Conservation (phyloP, 2,113 vertebrate genomes). For the western clawed frog (Xenopus tropicalis) region DNA sequence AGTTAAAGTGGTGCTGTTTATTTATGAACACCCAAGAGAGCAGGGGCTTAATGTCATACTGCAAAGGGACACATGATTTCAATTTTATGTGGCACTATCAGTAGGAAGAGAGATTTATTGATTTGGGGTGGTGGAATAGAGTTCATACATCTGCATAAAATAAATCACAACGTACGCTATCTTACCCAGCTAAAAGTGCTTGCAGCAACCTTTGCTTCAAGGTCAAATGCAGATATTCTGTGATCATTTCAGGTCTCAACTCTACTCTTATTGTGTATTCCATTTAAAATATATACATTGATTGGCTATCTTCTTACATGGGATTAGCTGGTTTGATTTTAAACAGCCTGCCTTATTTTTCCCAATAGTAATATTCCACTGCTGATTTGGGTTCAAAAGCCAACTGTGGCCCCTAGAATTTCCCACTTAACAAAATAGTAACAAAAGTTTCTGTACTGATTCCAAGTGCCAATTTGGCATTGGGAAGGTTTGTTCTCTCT, state of each 20-base stretch:
- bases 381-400: too few species aligned
- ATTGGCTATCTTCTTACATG: too few species aligned
- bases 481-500: too few species aligned
- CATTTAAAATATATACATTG: too few species aligned
- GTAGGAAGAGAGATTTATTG: constrained; percentile 30
- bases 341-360: too few species aligned
- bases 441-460: too few species aligned
- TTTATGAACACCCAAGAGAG: constrained; percentile 54
- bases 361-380: too few species aligned
- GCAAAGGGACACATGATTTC: constrained; percentile 27
- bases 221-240: constrained; percentile 29
- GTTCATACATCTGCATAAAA: constrained; percentile 19
- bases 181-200: not conserved
- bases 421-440: too few species aligned
- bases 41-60: constrained; percentile 49
- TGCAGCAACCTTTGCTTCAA: constrained; percentile 46
- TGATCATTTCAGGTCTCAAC: constrained; percentile 22
- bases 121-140: constrained; percentile 22
- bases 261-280: too few species aligned
- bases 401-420: too few species aligned
- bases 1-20: constrained; percentile 67
- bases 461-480: too few species aligned
- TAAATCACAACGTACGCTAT: constrained; percentile 32
- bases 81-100: constrained; percentile 27
- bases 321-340: too few species aligned